A percentile compares a stretch with the other conserved stretches of the same genome.
Evolutionary conservation across 1,140 invertebrate species (phyloP).

Genomic region (Diachasma alloeum): DNA sequence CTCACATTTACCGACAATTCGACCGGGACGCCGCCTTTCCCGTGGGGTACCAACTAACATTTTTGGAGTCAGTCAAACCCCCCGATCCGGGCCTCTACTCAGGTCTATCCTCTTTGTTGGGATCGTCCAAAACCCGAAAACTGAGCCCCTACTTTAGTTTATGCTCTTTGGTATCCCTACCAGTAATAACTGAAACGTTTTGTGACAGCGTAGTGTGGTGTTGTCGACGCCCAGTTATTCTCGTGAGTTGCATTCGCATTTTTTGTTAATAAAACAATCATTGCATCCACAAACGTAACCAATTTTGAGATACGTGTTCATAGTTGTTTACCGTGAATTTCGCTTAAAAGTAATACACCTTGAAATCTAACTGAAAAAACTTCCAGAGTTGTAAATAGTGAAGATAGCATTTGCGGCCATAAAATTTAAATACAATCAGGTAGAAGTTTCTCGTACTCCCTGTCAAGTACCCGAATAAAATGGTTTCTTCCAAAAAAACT

Average conservation of each 20-base stretch:
- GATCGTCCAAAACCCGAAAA: too few species aligned
- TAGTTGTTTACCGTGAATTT: background rate
- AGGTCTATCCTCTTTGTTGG: too few species aligned
- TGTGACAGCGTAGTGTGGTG: constrained; percentile 43
- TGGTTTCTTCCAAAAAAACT: background rate
- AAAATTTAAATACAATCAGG: constrained; percentile 4
- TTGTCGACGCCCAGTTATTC: constrained; percentile 57
- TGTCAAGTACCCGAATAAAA: background rate
- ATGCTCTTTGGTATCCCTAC: background rate
- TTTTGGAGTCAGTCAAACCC: too few species aligned
- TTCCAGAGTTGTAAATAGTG: background rate
- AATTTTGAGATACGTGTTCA: background rate
- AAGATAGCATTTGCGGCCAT: background rate
- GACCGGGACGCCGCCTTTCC: too few species aligned
- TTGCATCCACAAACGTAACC: background rate
- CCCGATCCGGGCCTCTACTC: too few species aligned
- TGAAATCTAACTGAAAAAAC: background rate
- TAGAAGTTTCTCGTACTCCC: background rate
- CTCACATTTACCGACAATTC: too few species aligned
- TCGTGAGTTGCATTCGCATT: constrained; percentile 48
- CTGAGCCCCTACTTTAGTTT: too few species aligned
- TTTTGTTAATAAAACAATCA: constrained; percentile 19
- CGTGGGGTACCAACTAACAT: too few species aligned
- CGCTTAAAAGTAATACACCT: background rate
- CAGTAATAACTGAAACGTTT: constrained; percentile 31